phyloP scores from a whole-genome alignment of 2,797 vertebrate species.

The Danio aesculapii region DNA sequence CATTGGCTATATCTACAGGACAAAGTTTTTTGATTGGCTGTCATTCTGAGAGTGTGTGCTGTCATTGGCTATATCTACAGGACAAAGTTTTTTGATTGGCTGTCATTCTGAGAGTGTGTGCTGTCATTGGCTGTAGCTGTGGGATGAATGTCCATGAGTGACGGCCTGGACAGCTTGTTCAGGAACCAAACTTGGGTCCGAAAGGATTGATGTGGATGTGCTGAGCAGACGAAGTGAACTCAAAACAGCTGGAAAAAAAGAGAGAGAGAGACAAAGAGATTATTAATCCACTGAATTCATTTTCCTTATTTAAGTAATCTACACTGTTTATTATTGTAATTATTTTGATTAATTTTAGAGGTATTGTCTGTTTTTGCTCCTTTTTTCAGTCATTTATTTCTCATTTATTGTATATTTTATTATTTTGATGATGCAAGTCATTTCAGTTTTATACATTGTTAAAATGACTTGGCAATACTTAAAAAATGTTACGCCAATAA shows the following conservation, averaged over 20 bases:
- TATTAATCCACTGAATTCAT: no score
- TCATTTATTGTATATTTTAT: no score
- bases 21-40: constrained; percentile 45
- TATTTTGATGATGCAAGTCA: no score
- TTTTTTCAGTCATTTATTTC: no score
- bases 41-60: background rate
- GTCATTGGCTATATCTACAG: no score
- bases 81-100: background rate
- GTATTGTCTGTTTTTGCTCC: no score
- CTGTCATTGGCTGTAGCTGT: constrained; percentile 61
- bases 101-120: constrained; percentile 57
- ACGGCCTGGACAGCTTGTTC: constrained; percentile 90
- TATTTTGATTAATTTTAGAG: no score
- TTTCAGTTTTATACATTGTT: no score
- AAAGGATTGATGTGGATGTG: constrained; percentile 91
- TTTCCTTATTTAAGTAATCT: no score
- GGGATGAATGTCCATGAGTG: constrained; percentile 68
- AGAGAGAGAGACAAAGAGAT: background rate
- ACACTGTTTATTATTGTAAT: no score
- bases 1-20: background rate
- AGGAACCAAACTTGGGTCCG: constrained; percentile 86
- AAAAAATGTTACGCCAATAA: no score
- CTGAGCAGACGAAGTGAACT: constrained; percentile 94
- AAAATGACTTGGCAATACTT: no score
- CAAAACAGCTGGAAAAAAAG: constrained; percentile 82